phyloP scores from a whole-genome alignment of 2,113 vertebrate species.

The Baryphthengus martii region DNA sequence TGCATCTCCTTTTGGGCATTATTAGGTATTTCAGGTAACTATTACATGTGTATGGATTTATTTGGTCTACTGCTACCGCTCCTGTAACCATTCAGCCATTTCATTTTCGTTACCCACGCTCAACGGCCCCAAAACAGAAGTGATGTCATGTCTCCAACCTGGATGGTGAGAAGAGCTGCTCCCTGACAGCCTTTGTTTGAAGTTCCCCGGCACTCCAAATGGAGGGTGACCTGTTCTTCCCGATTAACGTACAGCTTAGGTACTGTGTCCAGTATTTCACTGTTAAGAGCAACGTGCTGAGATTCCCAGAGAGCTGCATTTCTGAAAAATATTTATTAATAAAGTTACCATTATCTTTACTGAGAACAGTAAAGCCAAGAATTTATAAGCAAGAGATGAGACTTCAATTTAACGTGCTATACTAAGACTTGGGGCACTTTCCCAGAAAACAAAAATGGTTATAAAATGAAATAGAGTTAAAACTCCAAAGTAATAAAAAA shows the following conservation, averaged over 20 bases:
- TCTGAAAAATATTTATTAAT: conserved; percentile 69
- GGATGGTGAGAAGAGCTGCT: conserved; percentile 84
- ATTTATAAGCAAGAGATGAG: neutral
- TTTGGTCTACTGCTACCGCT: neutral
- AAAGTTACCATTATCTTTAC: neutral
- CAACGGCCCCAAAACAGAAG: neutral
- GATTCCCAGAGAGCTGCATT: conserved; percentile 88
- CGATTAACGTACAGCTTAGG: conserved; percentile 90
- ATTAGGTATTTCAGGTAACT: neutral
- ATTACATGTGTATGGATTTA: fast-evolving
- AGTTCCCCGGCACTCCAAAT: conserved; percentile 87
- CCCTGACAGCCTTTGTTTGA: conserved; percentile 88
- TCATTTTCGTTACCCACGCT: neutral
- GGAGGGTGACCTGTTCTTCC: conserved; percentile 87
- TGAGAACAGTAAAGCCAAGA: neutral
- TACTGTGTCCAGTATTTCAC: conserved; percentile 85
- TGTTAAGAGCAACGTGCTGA: conserved; percentile 90
- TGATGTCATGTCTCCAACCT: conserved; percentile 67
- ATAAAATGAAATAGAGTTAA: neutral
- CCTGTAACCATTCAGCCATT: neutral
- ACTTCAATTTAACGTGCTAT: neutral
- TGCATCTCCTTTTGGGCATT: neutral
- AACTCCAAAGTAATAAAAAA: neutral
- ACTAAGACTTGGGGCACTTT: neutral
- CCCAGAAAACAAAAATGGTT: neutral